Percentiles rank a stretch among this genome's conserved stretches.
These are phyloP conservation scores for Netelia virgata DNA, from an alignment of 2,888 invertebrate genomes.

Conservation along the genomic window DNA sequence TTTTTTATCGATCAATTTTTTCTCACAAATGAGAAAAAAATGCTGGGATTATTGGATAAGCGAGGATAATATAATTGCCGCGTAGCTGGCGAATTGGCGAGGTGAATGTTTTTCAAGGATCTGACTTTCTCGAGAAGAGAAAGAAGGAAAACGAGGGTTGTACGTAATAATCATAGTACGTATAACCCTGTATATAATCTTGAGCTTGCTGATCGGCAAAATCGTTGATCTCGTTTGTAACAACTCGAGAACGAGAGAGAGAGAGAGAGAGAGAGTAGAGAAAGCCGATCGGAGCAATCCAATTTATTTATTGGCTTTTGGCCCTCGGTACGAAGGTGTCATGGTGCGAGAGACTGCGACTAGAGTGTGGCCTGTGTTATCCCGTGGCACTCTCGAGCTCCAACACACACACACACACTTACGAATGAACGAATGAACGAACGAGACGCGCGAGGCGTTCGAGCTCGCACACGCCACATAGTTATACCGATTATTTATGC, in stretches of 20 bases:
- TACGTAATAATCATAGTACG: slow-evolving; percentile 1
- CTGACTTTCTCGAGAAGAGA: neutral
- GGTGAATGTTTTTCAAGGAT: neutral
- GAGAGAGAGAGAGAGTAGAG: slow-evolving; percentile 63
- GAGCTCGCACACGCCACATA: slow-evolving; percentile 51
- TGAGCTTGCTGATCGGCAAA: slow-evolving; percentile 81
- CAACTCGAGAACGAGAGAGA: neutral
- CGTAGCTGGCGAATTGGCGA: neutral
- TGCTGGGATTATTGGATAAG: too few relatives aligned
- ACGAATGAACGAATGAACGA: neutral
- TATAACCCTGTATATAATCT: slow-evolving; percentile 37
- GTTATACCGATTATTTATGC: slow-evolving; percentile 69
- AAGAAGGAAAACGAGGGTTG: slow-evolving; percentile 3
- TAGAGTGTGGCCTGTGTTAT: neutral
- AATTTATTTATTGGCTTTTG: slow-evolving; percentile 85
- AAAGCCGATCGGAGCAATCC: slow-evolving; percentile 83
- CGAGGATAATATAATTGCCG: neutral
- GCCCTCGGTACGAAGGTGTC: slow-evolving; percentile 68
- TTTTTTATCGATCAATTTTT: too few relatives aligned
- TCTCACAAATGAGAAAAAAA: too few relatives aligned
- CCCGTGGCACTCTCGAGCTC: slow-evolving; percentile 24
- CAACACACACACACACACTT: neutral
- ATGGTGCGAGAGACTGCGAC: slow-evolving; percentile 31
- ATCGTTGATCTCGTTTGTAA: slow-evolving; percentile 84
- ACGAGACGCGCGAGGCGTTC: slow-evolving; percentile 49